These are phyloP conservation scores for Graphium colonna DNA, from an alignment of 2,888 invertebrate species.

Conservation along the genomic window DNA sequence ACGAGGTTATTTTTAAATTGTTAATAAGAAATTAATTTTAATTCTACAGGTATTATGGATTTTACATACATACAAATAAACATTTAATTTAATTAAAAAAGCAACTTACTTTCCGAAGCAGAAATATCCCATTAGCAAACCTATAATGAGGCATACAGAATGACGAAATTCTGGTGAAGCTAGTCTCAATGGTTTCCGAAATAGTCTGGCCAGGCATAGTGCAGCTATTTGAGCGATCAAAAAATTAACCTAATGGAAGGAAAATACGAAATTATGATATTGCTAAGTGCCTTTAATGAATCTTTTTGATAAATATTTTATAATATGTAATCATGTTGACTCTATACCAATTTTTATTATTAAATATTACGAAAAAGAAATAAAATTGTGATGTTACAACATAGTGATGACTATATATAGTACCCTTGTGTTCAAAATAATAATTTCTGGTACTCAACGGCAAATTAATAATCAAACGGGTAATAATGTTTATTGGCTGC, in stretches of 20 bases:
- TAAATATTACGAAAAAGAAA: too few relatives aligned
- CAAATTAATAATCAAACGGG: too few relatives aligned
- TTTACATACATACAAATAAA: not conserved
- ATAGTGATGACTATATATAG: not conserved
- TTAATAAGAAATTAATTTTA: not conserved
- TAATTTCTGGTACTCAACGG: too few relatives aligned
- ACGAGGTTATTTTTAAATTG: not conserved
- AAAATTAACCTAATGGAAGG: slow-evolving; percentile 89
- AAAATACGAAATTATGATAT: slow-evolving; percentile 42
- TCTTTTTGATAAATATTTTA: not conserved
- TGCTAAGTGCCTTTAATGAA: slow-evolving; percentile 36
- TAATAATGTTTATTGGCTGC: too few relatives aligned
- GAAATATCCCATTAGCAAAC: slow-evolving; percentile 91
- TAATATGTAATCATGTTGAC: too few relatives aligned
- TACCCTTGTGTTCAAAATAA: not conserved
- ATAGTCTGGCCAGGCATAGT: slow-evolving; percentile 87
- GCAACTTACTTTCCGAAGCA: slow-evolving; percentile 90
- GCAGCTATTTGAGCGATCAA: slow-evolving; percentile 90
- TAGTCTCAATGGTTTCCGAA: slow-evolving; percentile 88
- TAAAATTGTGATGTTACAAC: too few relatives aligned
- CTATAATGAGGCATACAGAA: slow-evolving; percentile 87
- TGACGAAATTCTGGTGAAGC: slow-evolving; percentile 87
- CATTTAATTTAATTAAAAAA: slow-evolving; percentile 13
- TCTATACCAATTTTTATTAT: not conserved
- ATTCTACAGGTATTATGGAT: not conserved